A percentile compares a stretch with the other conserved stretches of the same genome.
These are phyloP conservation scores for Malurus splendens DNA, from an alignment of 2,797 vertebrate genomes.

Conservation along the genomic window DNA sequence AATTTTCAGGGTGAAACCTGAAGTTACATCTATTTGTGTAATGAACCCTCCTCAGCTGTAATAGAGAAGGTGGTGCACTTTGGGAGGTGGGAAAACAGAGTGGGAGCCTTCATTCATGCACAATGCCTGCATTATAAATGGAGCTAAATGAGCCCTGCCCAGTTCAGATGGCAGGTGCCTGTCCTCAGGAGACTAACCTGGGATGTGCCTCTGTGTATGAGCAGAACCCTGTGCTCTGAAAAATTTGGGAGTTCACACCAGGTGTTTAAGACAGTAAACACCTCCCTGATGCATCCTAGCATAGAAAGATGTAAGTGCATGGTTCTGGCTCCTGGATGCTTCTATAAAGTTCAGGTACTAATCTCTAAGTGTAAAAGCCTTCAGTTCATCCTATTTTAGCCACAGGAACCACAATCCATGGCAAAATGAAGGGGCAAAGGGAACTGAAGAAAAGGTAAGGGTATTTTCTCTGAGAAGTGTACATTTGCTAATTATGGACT, in stretches of 20 bases:
- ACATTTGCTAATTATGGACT: not conserved
- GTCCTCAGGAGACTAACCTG: not conserved
- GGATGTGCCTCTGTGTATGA: not conserved
- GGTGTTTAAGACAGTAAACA: not conserved
- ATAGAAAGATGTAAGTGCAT: not conserved
- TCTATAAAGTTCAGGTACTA: not conserved
- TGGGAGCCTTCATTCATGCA: not conserved
- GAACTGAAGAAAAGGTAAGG: not conserved
- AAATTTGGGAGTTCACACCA: not conserved
- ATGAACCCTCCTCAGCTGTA: not conserved
- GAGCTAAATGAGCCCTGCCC: not conserved
- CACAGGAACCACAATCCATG: not conserved
- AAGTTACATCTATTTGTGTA: not conserved
- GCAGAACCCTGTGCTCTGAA: not conserved
- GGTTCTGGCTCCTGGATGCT: not conserved
- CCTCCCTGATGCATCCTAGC: not conserved
- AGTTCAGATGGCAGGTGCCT: not conserved
- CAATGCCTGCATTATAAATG: fast-evolving
- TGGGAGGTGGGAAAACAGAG: not conserved
- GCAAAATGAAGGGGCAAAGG: not conserved
- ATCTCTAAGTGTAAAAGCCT: not conserved
- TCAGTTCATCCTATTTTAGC: not conserved
- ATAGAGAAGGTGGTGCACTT: not conserved
- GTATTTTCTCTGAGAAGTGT: not conserved
- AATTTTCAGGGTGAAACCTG: not conserved